Conservation (phyloP, 2,888 invertebrate species). For the Trichogramma evanescens region DNA sequence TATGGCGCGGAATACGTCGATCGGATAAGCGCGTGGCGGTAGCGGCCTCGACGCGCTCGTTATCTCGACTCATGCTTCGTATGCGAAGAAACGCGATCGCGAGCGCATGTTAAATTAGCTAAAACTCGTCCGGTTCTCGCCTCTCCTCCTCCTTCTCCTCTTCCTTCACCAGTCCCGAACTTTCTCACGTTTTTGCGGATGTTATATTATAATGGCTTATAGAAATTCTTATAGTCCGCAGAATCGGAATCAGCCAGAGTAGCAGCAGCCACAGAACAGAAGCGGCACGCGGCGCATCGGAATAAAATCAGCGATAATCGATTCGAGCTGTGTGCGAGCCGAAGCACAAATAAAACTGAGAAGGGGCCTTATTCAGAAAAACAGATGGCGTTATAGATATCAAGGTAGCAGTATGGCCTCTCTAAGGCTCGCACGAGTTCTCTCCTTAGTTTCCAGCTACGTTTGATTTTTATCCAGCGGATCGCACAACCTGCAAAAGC, state of each 20-base stretch:
- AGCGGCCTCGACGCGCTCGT: no score
- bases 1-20: no score
- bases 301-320: not conserved
- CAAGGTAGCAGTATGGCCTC: no score
- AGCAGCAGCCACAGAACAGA: no score
- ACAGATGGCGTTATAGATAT: constrained; percentile 21
- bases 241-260: no score
- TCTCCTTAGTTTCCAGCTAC: constrained; percentile 9
- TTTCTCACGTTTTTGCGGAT: not conserved
- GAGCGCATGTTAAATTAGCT: no score
- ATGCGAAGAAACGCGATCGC: no score
- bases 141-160: not conserved
- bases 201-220: no score
- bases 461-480: not conserved
- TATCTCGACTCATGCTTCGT: no score
- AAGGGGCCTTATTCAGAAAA: not conserved
- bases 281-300: not conserved
- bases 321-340: not conserved
- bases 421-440: constrained; percentile 6
- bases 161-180: not conserved
- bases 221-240: no score
- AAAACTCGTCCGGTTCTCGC: not conserved
- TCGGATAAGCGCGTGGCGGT: no score
- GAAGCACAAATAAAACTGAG: not conserved
- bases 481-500: not conserved